These are phyloP conservation scores for Stictocephala bisonia DNA, from an alignment of 2,888 invertebrate species.

Conservation along the genomic window DNA sequence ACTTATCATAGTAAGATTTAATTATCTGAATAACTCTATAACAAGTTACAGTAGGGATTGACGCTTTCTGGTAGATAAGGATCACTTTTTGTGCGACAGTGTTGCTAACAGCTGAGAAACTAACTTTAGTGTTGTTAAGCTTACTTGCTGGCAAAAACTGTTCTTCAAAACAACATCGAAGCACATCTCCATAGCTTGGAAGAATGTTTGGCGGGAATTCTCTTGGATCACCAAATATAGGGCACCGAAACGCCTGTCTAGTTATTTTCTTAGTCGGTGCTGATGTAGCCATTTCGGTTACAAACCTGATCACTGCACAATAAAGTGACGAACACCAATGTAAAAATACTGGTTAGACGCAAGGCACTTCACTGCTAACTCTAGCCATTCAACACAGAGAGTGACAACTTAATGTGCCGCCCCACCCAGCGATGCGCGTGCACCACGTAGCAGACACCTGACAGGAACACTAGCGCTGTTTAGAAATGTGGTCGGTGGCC, in stretches of 20 bases:
- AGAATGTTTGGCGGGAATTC: slow-evolving; percentile 31
- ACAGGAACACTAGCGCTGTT: slow-evolving; percentile 18
- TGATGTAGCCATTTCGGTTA: slow-evolving; percentile 28
- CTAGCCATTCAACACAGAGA: background rate
- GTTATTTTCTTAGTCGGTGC: slow-evolving; percentile 25
- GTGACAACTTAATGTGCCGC: background rate
- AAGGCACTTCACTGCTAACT: background rate
- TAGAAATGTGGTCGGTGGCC: background rate
- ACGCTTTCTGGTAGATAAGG: slow-evolving; percentile 37
- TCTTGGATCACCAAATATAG: slow-evolving; percentile 40
- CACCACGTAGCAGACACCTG: slow-evolving; percentile 4
- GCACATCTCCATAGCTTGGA: slow-evolving; percentile 39
- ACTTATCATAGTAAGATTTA: slow-evolving; percentile 39
- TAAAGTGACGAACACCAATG: background rate
- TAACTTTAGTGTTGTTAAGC: slow-evolving; percentile 26
- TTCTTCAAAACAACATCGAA: slow-evolving; percentile 41
- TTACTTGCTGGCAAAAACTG: slow-evolving; percentile 26
- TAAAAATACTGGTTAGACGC: background rate
- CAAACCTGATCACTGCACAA: background rate
- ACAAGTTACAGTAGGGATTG: slow-evolving; percentile 35
- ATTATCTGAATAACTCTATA: slow-evolving; percentile 25
- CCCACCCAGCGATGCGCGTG: background rate
- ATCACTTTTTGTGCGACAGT: slow-evolving; percentile 5
- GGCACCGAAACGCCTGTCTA: slow-evolving; percentile 33
- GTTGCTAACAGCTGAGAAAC: slow-evolving; percentile 18